A percentile compares a stretch with the other conserved stretches of the same genome.
Evolutionary conservation across 2,888 invertebrate genomes (phyloP).

Genomic region (Tetragonisca angustula): DNA sequence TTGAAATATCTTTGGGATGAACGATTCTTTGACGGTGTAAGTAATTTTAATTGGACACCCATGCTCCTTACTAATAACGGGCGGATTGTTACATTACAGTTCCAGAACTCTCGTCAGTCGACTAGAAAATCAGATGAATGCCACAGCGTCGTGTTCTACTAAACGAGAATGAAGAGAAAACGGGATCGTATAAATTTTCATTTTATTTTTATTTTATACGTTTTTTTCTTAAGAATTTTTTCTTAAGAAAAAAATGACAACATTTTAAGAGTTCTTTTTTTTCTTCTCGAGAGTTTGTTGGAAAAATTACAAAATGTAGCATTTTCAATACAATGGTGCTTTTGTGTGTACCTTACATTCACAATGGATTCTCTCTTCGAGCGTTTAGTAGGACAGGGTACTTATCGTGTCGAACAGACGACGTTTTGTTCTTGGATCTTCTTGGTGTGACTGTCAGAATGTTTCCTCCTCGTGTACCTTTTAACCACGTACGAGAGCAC

Average conservation of each 20-base stretch:
- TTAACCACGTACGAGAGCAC: constrained; percentile 42
- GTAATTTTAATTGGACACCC: constrained; percentile 31
- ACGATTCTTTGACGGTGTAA: constrained; percentile 67
- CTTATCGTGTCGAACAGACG: constrained; percentile 12
- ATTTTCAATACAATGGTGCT: constrained; percentile 5
- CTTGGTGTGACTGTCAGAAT: constrained; percentile 16
- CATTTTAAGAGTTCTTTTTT: no score
- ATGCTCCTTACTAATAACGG: constrained; percentile 46
- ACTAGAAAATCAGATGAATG: not conserved
- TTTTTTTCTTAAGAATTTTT: no score
- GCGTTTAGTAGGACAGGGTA: constrained; percentile 28
- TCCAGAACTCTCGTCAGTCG: not conserved
- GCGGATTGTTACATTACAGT: not conserved
- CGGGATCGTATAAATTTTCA: not conserved
- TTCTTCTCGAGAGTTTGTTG: no score
- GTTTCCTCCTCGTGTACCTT: constrained; percentile 2
- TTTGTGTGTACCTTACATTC: not conserved
- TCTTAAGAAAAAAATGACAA: not conserved
- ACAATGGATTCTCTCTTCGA: constrained; percentile 25
- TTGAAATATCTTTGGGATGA: constrained; percentile 60
- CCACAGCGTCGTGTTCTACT: constrained; percentile 4
- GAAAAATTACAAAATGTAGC: not conserved
- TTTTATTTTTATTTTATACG: not conserved
- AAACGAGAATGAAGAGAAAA: not conserved
- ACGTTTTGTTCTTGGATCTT: constrained; percentile 23